Evolutionary conservation across 2,797 vertebrate species (phyloP), one percentile per base, ranked within the genome.

Genomic region (Gymnoscopelus microlampas): DNA sequence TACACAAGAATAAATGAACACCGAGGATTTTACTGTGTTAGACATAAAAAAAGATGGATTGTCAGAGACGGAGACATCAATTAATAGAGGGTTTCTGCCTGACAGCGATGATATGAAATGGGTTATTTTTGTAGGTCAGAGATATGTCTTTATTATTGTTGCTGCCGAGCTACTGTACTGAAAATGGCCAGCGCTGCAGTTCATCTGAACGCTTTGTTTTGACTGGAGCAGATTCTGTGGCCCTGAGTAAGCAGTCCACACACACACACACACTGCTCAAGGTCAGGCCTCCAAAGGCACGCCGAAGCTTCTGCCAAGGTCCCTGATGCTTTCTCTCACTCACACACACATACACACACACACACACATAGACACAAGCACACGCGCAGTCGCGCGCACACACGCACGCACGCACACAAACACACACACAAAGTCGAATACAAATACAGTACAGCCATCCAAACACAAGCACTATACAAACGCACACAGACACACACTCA

Each of bases 211-310:
- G 67, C 78, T 66, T 86, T 78, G 70, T 70, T 60, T 69, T 68
- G 55, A 80, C 67, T 73, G 44, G 65, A 77, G 70, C 79, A 80
- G 79, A 79, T 81, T 83, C 84, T 81, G 76, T 62, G 66, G 63
- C 50, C 82, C 90, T 91, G 88, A 91, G 84, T 89, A 90, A 90
- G 90, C 89, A 90, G 60, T 77, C 63, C 77, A 60, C 44, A 70
- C 7, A 8, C 39, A 44, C 39, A 44, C 39, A 7, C 35, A 35
- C 35, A 82, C 61, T 68, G 79, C 69, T 87, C 84, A 91, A 90
- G 90, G 91, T 91, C 88, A 81, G 80, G 54, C 60, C 77, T 76
- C 53, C 72, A 60, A 71, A 82, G 70, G 68, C 70, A 73, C 74
- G 53, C 23, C 11, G 65, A 55, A 74, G 63, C 76, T 75, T 63